Evolutionary conservation across 1,140 invertebrate genomes (phyloP).

Genomic region (Neelides sp.): DNA sequence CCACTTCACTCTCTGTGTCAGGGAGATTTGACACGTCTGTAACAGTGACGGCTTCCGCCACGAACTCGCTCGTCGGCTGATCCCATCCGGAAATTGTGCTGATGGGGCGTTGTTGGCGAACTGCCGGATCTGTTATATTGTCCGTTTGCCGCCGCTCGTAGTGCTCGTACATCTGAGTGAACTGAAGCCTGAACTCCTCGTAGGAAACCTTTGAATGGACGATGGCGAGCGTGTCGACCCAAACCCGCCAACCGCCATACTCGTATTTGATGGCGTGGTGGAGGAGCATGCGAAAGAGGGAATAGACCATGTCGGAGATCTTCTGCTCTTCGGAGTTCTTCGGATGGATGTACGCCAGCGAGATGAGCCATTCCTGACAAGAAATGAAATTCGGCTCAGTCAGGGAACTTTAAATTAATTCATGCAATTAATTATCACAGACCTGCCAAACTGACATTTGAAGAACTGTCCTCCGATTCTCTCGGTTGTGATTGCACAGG

Average conservation of each 20-base stretch:
- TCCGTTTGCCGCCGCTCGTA: constrained; percentile 85
- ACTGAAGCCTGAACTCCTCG: constrained; percentile 91
- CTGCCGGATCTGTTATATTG: constrained; percentile 84
- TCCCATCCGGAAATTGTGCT: constrained; percentile 93
- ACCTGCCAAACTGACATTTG: constrained; percentile 99
- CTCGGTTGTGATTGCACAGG: constrained; percentile 90
- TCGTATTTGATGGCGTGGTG: constrained; percentile 99
- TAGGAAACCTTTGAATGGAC: constrained; percentile 98
- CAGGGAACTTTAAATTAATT: neutral
- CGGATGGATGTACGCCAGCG: constrained; percentile 95
- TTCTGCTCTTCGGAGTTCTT: constrained; percentile 89
- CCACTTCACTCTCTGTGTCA: constrained; percentile 32
- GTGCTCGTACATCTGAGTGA: constrained; percentile 93
- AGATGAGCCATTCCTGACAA: constrained; percentile 87
- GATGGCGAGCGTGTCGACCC: constrained; percentile 98
- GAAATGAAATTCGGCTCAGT: neutral
- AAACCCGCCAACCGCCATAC: constrained; percentile 99
- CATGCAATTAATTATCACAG: constrained; percentile 32
- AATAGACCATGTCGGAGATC: constrained; percentile 96
- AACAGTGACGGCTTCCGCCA: constrained; percentile 39
- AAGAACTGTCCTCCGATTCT: constrained; percentile 89
- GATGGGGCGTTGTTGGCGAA: constrained; percentile 79
- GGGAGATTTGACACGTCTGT: constrained; percentile 46
- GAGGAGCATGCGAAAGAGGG: constrained; percentile 88
- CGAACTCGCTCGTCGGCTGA: constrained; percentile 39